phyloP scores from a whole-genome alignment of 1,140 invertebrate genomes.

The Campodea augens region DNA sequence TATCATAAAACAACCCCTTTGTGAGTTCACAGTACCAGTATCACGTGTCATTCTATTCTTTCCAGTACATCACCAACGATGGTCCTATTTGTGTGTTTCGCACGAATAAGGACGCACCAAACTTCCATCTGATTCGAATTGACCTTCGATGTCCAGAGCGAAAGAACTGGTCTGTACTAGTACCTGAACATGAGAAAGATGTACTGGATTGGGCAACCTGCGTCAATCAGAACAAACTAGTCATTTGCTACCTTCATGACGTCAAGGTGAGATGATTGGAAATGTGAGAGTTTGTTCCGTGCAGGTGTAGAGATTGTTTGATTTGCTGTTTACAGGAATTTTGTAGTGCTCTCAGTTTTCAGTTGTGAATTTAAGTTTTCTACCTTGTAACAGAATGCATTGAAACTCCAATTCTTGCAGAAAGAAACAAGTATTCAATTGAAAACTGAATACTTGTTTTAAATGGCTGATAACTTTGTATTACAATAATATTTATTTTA shows the following conservation, averaged over 20 bases:
- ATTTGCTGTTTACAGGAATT: too few relatives aligned
- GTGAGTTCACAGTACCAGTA: neutral
- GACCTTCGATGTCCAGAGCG: conserved; percentile 59
- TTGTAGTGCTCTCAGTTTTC: too few relatives aligned
- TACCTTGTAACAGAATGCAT: too few relatives aligned
- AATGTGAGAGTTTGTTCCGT: too few relatives aligned
- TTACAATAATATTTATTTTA: too few relatives aligned
- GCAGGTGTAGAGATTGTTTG: too few relatives aligned
- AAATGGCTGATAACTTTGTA: too few relatives aligned
- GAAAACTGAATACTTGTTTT: too few relatives aligned
- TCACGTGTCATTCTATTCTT: conserved; percentile 13
- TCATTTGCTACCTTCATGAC: conserved; percentile 81
- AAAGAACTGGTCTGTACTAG: conserved; percentile 63
- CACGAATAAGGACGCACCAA: conserved; percentile 85
- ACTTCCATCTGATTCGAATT: conserved; percentile 72
- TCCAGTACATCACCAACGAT: conserved; percentile 78
- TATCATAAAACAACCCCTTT: too few relatives aligned
- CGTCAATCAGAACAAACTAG: conserved; percentile 68
- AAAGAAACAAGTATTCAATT: too few relatives aligned
- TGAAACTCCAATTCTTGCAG: too few relatives aligned
- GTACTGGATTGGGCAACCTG: conserved; percentile 74
- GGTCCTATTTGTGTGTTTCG: conserved; percentile 65
- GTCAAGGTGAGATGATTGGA: conserved; percentile 61
- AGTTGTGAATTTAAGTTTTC: too few relatives aligned
- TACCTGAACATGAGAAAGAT: conserved; percentile 66